Conservation (phyloP, 2,888 invertebrate genomes). For the Blastobasis lacticolella region DNA sequence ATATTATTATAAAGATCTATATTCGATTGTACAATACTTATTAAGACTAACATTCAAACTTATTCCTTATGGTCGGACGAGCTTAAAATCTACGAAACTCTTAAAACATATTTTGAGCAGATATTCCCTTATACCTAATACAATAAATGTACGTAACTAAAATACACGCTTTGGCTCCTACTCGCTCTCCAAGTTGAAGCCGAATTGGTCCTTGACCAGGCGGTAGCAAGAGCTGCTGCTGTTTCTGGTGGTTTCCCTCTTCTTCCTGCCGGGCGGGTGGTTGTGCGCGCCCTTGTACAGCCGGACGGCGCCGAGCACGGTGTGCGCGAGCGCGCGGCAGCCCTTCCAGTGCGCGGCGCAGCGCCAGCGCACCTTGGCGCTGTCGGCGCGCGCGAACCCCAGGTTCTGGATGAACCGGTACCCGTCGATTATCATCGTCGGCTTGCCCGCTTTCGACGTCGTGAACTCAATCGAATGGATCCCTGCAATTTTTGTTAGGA, state of each 20-base stretch:
- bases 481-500: too few relatives aligned
- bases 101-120: background rate
- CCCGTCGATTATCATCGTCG: background rate
- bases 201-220: too few relatives aligned
- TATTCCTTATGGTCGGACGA: background rate
- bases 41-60: too few relatives aligned
- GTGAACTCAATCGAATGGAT: background rate
- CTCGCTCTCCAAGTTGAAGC: too few relatives aligned
- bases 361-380: background rate
- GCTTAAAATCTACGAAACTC: background rate
- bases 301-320: constrained; percentile 2
- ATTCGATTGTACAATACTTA: too few relatives aligned
- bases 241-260: too few relatives aligned
- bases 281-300: constrained; percentile 6
- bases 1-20: too few relatives aligned
- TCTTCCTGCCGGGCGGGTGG: background rate
- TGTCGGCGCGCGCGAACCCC: background rate
- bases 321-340: background rate
- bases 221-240: too few relatives aligned
- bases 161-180: too few relatives aligned
- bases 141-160: too few relatives aligned
- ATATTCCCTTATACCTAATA: too few relatives aligned
- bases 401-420: background rate
- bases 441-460: background rate
- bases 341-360: background rate